Evolutionary conservation across 2,113 vertebrate genomes (phyloP), one percentile per base, ranked within the genome.

Genomic region (Coptodon rendalli): DNA sequence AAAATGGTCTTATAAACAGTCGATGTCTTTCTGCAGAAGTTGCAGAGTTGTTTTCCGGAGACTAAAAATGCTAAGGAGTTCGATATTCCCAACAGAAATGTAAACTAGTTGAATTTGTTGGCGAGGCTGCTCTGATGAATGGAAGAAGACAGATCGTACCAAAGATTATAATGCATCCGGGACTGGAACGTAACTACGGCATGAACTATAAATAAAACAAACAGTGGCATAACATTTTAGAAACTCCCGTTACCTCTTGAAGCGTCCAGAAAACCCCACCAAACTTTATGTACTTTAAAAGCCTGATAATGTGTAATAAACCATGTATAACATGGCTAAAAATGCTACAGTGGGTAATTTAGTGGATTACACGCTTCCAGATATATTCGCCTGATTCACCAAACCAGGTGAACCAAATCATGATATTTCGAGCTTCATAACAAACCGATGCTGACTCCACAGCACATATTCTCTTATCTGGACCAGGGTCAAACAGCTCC

Each of bases 1-100:
- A 93, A 94, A 95, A 93, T 91, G 92, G 87, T 91, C 88, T 87
- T 92, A 94, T 91, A 92, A 94, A 95, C 93, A 96, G 93, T 89
- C 71, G 54, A 90, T 95, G 91, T 95, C 95, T 94, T 95, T 87
- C 92, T 87, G 85, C 87, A 82, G 84, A 92, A 94, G 87, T 81
- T 87, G 82, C 87, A 78, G 87, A 90, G 87, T 92, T 96, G 92
- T 96, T 94, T 94, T 95, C 92, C 79, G 11, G 84, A 90, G 92
- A 86, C 79, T 81, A 54, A 80, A 94, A 95, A 94, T 91, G 86
- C 89, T 45, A 78, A 91, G 87, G 91, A 90, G 89, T 90, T 94
- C 38, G 79, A 61, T 87, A 95, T 93, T 95, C 94, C 95, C 95
- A 89, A 63, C 45, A 93, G 95, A 92, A 87, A 90, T 80, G 86